A percentile compares a stretch with the other conserved stretches of the same genome.
phyloP scores from a whole-genome alignment of 2,113 vertebrate genomes.

The Tretioscincus oriximinensis region DNA sequence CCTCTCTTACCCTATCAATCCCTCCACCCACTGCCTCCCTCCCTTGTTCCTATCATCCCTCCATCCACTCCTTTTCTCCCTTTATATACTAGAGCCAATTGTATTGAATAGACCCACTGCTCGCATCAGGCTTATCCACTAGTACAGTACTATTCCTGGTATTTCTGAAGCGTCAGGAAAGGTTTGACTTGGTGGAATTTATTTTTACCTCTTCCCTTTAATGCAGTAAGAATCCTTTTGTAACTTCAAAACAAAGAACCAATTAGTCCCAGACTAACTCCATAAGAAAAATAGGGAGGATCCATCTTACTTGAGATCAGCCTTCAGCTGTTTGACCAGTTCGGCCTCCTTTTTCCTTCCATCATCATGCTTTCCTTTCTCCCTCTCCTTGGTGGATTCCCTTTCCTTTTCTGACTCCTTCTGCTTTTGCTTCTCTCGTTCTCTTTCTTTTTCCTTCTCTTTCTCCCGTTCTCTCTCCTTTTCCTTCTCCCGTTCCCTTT shows the following conservation, averaged over 20 bases:
- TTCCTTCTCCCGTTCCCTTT: conserved; percentile 80
- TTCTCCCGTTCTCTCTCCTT: conserved; percentile 78
- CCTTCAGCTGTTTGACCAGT: conserved; percentile 90
- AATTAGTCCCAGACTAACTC: too few relatives aligned
- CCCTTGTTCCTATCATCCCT: too few relatives aligned
- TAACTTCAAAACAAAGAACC: background rate
- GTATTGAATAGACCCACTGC: too few relatives aligned
- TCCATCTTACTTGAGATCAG: conserved; percentile 89
- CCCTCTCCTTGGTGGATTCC: conserved; percentile 79
- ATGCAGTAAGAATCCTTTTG: background rate
- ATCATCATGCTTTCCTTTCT: conserved; percentile 82
- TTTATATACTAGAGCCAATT: too few relatives aligned
- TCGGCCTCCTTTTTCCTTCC: conserved; percentile 84
- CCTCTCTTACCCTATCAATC: too few relatives aligned
- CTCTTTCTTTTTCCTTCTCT: conserved; percentile 83
- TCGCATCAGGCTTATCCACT: too few relatives aligned
- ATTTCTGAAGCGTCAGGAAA: background rate
- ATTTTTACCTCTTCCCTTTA: background rate
- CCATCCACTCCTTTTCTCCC: too few relatives aligned
- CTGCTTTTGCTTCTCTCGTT: conserved; percentile 77
- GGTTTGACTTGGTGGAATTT: too few relatives aligned
- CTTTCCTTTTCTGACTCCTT: conserved; percentile 78
- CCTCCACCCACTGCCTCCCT: too few relatives aligned
- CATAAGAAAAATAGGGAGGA: background rate
- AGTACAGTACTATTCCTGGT: background rate